phyloP scores from a whole-genome alignment of 1,140 invertebrate genomes.

The Macrobrachium rosenbergii region DNA sequence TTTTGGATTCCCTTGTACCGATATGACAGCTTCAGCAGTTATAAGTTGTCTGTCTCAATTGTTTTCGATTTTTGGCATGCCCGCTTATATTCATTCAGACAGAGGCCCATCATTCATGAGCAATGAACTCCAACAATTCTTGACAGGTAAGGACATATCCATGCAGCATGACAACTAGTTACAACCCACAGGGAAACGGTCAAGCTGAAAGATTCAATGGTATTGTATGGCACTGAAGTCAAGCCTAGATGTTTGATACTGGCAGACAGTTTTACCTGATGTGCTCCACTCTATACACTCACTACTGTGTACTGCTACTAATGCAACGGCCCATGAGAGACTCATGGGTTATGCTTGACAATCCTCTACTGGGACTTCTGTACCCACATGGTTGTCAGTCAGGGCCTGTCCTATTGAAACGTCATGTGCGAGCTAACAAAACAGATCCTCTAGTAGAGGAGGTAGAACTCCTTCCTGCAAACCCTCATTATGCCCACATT shows the following conservation, averaged over 20 bases:
- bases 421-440: too few species aligned
- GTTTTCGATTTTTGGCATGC: slow-evolving; percentile 66
- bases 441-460: too few species aligned
- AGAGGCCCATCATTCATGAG: slow-evolving; percentile 64
- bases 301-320: slow-evolving; percentile 27
- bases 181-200: slow-evolving; percentile 28
- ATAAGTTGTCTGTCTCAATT: slow-evolving; percentile 8
- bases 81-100: slow-evolving; percentile 66
- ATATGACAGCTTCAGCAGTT: slow-evolving; percentile 18
- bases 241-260: slow-evolving; percentile 11
- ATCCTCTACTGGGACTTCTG: slow-evolving; percentile 23
- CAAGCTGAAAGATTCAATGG: too few species aligned
- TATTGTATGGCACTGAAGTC: slow-evolving; percentile 23
- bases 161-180: slow-evolving; percentile 23
- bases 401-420: too few species aligned
- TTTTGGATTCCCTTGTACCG: slow-evolving; percentile 53
- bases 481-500: too few species aligned
- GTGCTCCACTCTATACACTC: slow-evolving; percentile 21
- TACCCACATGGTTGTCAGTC: slow-evolving; percentile 14
- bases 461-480: too few species aligned
- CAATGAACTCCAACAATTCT: slow-evolving; percentile 59
- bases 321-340: slow-evolving; percentile 35
- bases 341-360: background rate
- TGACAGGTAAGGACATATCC: slow-evolving; percentile 7
- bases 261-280: slow-evolving; percentile 22